Conservation (phyloP, 2,797 vertebrate genomes). For the Acipenser transmontanus region DNA sequence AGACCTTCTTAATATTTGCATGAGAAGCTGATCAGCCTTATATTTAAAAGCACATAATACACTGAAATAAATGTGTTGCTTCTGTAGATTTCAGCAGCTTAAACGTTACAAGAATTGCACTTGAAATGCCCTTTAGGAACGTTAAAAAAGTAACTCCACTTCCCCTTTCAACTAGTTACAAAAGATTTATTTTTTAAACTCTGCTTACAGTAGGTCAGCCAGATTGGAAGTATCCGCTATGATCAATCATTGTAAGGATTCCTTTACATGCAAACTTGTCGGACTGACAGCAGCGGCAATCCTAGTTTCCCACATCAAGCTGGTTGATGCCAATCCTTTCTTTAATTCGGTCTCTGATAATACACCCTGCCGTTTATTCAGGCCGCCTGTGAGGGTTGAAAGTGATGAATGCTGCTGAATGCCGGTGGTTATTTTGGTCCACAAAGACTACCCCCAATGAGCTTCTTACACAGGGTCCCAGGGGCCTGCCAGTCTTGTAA, state of each 20-base stretch:
- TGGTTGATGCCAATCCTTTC: slow-evolving; percentile 36
- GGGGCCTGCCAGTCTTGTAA: slow-evolving; percentile 77
- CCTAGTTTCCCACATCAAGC: slow-evolving; percentile 39
- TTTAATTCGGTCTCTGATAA: slow-evolving; percentile 38
- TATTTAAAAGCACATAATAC: slow-evolving; percentile 3
- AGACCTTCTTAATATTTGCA: slow-evolving; percentile 54
- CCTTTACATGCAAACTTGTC: slow-evolving; percentile 54
- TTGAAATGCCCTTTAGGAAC: slow-evolving; percentile 52
- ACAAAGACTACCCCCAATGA: slow-evolving; percentile 73
- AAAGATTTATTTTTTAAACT: slow-evolving; percentile 17
- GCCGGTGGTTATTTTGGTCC: slow-evolving; percentile 48
- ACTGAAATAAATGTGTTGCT: slow-evolving; percentile 19
- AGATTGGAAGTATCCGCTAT: slow-evolving; percentile 22
- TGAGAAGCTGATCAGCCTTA: slow-evolving; percentile 18
- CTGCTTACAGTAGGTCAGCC: slow-evolving; percentile 8
- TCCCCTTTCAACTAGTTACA: neutral
- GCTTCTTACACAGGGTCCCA: slow-evolving; percentile 66
- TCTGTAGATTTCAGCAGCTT: slow-evolving; percentile 45
- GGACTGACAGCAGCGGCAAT: slow-evolving; percentile 46
- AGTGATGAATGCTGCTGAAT: slow-evolving; percentile 59
- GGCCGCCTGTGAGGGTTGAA: slow-evolving; percentile 44
- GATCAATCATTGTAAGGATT: slow-evolving; percentile 67
- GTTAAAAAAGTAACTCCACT: slow-evolving; percentile 32
- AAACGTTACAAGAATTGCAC: slow-evolving; percentile 56
- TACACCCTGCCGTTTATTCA: slow-evolving; percentile 42